phyloP scores from a whole-genome alignment of 2,113 vertebrate species.

The Bos taurus region DNA sequence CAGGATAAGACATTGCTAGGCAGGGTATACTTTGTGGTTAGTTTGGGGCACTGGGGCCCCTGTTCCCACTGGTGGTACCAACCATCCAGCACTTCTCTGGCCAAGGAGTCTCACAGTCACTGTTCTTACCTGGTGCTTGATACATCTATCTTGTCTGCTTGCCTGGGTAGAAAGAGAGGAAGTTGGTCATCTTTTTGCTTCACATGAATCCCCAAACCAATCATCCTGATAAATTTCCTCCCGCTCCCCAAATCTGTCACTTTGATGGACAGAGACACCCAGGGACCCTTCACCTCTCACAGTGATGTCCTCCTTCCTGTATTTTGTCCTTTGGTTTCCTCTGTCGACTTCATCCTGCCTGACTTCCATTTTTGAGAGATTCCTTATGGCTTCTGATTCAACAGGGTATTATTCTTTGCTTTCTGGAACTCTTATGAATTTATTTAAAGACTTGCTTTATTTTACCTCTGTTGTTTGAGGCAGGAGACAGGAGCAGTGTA shows the following conservation, averaged over 20 bases:
- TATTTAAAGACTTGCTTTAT: neutral
- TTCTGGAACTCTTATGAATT: neutral
- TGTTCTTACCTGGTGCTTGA: neutral
- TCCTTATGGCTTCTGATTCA: neutral
- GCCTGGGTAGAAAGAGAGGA: neutral
- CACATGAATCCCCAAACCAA: neutral
- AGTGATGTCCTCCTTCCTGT: neutral
- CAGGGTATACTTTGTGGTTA: neutral
- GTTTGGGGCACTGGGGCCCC: neutral
- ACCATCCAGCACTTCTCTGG: neutral
- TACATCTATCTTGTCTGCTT: neutral
- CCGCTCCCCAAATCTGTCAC: neutral
- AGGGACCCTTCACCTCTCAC: neutral
- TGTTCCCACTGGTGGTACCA: neutral
- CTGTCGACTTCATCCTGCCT: neutral
- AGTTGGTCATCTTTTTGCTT: neutral
- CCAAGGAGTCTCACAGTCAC: neutral
- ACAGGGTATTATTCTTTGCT: neutral
- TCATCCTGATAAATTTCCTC: neutral
- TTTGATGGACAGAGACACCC: neutral
- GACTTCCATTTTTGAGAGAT: neutral
- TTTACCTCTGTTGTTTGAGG: neutral
- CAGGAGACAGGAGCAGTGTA: neutral
- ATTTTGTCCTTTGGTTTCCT: neutral
- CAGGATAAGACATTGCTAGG: neutral